phyloP scores from a whole-genome alignment of 2,113 vertebrate genomes.

The Phylloscopus whistleri region DNA sequence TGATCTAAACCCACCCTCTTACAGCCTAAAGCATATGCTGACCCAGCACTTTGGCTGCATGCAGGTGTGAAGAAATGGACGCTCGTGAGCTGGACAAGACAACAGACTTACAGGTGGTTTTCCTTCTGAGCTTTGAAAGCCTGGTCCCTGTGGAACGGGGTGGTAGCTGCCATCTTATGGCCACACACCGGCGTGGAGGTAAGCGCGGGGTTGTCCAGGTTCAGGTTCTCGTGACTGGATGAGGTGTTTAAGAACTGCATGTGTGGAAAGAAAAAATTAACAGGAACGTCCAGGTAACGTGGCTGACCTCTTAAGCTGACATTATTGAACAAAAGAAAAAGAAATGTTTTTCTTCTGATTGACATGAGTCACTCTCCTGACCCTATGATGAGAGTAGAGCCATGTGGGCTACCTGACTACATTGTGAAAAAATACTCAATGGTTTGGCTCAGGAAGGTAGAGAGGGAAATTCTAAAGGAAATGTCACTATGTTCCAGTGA shows the following conservation, averaged over 20 bases:
- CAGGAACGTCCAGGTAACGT: background rate
- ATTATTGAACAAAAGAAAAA: background rate
- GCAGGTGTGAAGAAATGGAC: background rate
- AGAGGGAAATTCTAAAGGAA: background rate
- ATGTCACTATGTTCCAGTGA: background rate
- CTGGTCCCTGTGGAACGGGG: conserved; percentile 80
- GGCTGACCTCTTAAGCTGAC: background rate
- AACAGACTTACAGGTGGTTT: conserved; percentile 83
- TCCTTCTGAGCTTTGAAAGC: conserved; percentile 86
- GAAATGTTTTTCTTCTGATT: background rate
- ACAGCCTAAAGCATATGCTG: background rate
- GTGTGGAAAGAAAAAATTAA: background rate
- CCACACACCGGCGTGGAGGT: conserved; percentile 79
- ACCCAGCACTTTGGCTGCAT: background rate
- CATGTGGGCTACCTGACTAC: background rate
- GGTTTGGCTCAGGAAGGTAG: background rate
- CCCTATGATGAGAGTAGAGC: background rate
- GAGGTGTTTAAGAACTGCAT: conserved; percentile 92
- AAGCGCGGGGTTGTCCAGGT: conserved; percentile 80
- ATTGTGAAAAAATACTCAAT: background rate
- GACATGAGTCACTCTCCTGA: conserved; percentile 11
- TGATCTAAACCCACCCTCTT: background rate
- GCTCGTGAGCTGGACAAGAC: rapidly evolving
- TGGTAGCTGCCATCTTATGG: conserved; percentile 81
- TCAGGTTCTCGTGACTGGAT: conserved; percentile 82